Percentiles rank a stretch among this genome's conserved stretches.
These are phyloP conservation scores for Acanthurus tractus DNA, from an alignment of 2,797 vertebrate genomes.

Conservation along the genomic window DNA sequence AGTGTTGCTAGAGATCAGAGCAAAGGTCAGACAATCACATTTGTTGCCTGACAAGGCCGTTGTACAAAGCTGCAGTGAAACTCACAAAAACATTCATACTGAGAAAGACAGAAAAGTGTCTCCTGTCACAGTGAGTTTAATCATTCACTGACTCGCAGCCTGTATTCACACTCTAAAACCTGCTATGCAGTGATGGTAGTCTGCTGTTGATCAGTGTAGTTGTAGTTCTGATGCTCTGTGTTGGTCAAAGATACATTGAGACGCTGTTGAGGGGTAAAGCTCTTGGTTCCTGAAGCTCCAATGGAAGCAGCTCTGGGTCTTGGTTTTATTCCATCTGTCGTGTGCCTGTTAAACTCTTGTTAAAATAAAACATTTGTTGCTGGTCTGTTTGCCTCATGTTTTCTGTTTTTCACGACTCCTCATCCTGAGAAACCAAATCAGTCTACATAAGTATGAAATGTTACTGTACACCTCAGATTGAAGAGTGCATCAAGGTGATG, in stretches of 20 bases:
- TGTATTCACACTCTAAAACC: constrained; percentile 2
- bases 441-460: constrained; percentile 1
- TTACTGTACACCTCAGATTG: constrained; percentile 21
- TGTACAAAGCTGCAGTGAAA: neutral
- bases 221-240: neutral
- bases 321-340: neutral
- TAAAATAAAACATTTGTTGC: constrained; percentile 30
- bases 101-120: neutral
- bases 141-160: neutral
- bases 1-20: neutral
- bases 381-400: constrained; percentile 18
- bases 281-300: neutral
- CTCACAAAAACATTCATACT: neutral
- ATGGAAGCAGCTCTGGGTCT: neutral
- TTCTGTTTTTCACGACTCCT: constrained; percentile 9
- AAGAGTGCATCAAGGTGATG: neutral
- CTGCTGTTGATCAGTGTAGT: neutral
- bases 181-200: neutral
- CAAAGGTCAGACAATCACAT: neutral
- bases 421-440: neutral
- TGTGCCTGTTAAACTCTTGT: neutral
- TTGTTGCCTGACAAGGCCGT: no score
- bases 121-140: neutral
- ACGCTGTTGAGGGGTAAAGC: neutral
- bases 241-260: neutral